Percentiles rank a stretch among this genome's conserved stretches.
Evolutionary conservation across 2,888 invertebrate species (phyloP).

Genomic region (Magallana nippona): DNA sequence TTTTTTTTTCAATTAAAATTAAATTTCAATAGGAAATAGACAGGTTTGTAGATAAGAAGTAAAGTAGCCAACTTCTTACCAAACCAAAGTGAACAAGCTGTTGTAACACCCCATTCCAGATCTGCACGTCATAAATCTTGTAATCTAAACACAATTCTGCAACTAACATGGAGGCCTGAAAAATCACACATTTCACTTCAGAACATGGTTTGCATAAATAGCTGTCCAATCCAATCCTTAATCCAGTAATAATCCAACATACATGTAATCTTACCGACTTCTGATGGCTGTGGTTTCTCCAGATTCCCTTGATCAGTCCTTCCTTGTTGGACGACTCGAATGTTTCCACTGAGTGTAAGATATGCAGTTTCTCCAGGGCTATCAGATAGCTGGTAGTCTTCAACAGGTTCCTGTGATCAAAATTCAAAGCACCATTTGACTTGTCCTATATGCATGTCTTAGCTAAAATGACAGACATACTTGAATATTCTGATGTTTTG

Average conservation of each 20-base stretch:
- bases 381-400: conserved; percentile 69
- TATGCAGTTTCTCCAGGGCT: conserved; percentile 71
- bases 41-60: too few relatives aligned
- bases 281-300: conserved; percentile 74
- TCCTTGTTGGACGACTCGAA: conserved; percentile 72
- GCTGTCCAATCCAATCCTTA: too few relatives aligned
- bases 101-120: conserved; percentile 72
- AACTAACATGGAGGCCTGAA: conserved; percentile 69
- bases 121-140: conserved; percentile 66
- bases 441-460: too few relatives aligned
- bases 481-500: not conserved
- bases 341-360: conserved; percentile 67
- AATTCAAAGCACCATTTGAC: too few relatives aligned
- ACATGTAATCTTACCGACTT: conserved; percentile 59
- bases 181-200: not conserved
- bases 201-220: too few relatives aligned
- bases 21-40: too few relatives aligned
- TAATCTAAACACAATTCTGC: conserved; percentile 73
- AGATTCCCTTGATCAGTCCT: conserved; percentile 71
- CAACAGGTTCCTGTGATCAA: conserved; percentile 57
- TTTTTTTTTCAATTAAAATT: too few relatives aligned
- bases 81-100: conserved; percentile 68
- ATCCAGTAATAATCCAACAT: too few relatives aligned
- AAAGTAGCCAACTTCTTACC: conserved; percentile 58
- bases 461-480: too few relatives aligned